Percentiles rank a stretch among this genome's conserved stretches.
phyloP scores from a whole-genome alignment of 2,888 invertebrate genomes.

The Monochamus alternatus region DNA sequence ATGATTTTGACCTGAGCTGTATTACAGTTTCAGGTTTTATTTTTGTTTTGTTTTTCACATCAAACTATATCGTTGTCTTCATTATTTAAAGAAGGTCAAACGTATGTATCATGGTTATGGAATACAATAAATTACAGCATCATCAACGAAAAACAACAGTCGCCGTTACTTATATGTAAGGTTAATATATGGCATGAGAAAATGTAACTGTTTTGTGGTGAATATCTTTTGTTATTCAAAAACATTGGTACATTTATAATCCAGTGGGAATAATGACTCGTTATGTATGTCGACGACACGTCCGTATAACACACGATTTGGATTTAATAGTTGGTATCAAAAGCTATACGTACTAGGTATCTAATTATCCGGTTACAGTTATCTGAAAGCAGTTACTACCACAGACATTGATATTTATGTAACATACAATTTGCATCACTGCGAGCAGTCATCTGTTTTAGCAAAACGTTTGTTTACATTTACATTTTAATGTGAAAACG shows the following conservation, averaged over 20 bases:
- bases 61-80: not conserved
- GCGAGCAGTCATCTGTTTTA: not conserved
- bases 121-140: not conserved
- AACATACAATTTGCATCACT: not conserved
- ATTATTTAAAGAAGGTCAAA: slow-evolving; percentile 4
- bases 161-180: not conserved
- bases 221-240: not conserved
- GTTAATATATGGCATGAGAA: slow-evolving; percentile 2
- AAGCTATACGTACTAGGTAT: no score
- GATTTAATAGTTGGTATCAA: slow-evolving; percentile 16
- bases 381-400: no score
- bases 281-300: slow-evolving; percentile 30
- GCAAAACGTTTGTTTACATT: no score
- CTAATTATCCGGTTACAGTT: no score
- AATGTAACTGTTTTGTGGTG: slow-evolving; percentile 34
- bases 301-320: slow-evolving; percentile 15
- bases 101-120: not conserved
- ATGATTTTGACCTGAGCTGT: no score
- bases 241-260: not conserved
- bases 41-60: not conserved
- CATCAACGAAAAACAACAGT: not conserved
- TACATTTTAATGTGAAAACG: no score
- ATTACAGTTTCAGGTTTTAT: no score
- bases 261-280: not conserved
- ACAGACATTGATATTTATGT: not conserved